Conservation (phyloP, 1,140 invertebrate species). For the Euwallacea similis region DNA sequence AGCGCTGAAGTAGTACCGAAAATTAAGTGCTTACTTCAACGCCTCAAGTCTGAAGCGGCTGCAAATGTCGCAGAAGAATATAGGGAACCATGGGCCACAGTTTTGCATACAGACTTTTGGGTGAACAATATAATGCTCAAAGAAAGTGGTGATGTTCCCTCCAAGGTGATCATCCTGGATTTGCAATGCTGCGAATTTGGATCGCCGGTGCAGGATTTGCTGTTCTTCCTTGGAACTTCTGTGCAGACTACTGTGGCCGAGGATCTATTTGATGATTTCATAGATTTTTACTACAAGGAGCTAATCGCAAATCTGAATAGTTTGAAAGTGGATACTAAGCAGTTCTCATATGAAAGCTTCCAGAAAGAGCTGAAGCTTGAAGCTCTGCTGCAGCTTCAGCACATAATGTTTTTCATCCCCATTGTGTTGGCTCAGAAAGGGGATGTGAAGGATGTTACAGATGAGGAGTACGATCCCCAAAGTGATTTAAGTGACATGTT, state of each 20-base stretch:
- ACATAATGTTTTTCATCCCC: conserved; percentile 15
- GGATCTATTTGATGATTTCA: conserved; percentile 52
- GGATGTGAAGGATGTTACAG: conserved; percentile 5
- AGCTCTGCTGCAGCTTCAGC: background rate
- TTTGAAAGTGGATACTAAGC: conserved; percentile 20
- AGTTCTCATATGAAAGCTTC: conserved; percentile 30
- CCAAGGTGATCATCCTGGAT: conserved; percentile 60
- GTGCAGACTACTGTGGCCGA: conserved; percentile 49
- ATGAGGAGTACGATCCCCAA: background rate
- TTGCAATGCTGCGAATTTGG: conserved; percentile 59
- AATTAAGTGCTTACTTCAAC: background rate
- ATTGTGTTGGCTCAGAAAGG: conserved; percentile 15
- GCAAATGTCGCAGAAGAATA: background rate
- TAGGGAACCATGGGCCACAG: conserved; percentile 54
- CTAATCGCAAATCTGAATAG: conserved; percentile 47
- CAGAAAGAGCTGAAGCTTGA: conserved; percentile 20
- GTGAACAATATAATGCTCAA: conserved; percentile 61
- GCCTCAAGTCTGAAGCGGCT: background rate
- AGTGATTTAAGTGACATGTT: conserved; percentile 5
- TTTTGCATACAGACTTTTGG: conserved; percentile 63
- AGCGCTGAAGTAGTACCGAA: conserved; percentile 1
- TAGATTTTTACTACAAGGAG: conserved; percentile 56
- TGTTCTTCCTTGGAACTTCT: conserved; percentile 59
- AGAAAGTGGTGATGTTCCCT: conserved; percentile 49
- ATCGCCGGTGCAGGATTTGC: conserved; percentile 57